Base-by-base conservation (phyloP, 2,888 invertebrate species). In the Pterobdella sp. region DNA sequence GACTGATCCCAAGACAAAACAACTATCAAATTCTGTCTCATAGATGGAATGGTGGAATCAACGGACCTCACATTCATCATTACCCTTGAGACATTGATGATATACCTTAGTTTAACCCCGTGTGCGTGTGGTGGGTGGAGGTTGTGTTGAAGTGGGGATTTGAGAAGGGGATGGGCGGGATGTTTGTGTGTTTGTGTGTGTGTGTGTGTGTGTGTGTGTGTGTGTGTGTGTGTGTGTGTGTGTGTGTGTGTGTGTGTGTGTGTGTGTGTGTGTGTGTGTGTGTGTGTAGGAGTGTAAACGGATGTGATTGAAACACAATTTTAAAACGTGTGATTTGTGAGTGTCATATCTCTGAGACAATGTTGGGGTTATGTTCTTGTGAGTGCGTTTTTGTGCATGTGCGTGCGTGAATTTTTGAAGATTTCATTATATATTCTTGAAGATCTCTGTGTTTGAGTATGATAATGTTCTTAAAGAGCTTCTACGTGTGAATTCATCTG, bases 171-270 rank as follows among this genome's bases (percentile, higher is more conserved):
- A 74, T 31, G 35, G 18, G 56, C n/a, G 65, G 60, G 60, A 63
- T 75, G 72, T 74, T 60, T 72, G 69, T 75, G 69, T 75, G 63
- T 75, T 60, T 72, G 64, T 72, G 69, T 72, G 63, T 74, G 67
- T 75, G 60, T 75, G 70, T 74, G 56, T 75, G 56, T 74, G 37
- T 75, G 64, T 74, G 73, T 75, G 65, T 49, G 18, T 72, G 68
- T 74, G 68, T 64, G 52, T 72, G 72, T 68, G 35, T 68, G 72
- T 68, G 65, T 68, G 1, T 67, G 66, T 74, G 66, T 72, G 49
- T 72, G 74, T 75, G 65, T 74, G 68, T 65, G 52, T 10, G 63
- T 14, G 63, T 49, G 52, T 49, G n/a, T n/a, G 52, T 49, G 52
- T 49, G 52, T n/a, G n/a, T 64, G 7, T 56, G 22, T 69, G 70